Evolutionary conservation across 2,888 invertebrate genomes (phyloP), one percentile per base, ranked within the genome.

Genomic region (Ennomos quercinarius): DNA sequence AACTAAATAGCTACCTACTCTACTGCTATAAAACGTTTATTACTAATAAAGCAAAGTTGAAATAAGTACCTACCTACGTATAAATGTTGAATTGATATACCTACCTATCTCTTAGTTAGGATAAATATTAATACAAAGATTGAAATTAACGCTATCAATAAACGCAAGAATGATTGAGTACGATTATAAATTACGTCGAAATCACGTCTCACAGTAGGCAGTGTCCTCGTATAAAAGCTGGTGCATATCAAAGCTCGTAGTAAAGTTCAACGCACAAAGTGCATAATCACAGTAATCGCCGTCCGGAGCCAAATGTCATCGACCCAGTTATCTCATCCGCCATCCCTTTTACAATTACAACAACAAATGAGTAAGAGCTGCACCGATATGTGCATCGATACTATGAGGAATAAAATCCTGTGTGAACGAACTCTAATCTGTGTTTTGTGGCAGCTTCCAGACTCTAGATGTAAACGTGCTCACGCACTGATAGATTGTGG

Each of bases 341-440:
- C 90, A 91, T 91, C 92, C 91, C 91, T 91, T 90, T 89, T 89
- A 90, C 90, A 91, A 91, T 91, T 88, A 91, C 88, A 90, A 91
- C 91, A 91, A 92, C 92, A 90, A 91, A 91, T 91, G 91, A 91
- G 90, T 91, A 91, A 91, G 89, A 87, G 86, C 81, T 86, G 87
- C 86, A 87, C 78, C 87, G 89, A 91, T 91, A 91, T 85, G 86
- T 80, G 83, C 88, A 88, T 87, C 88, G 87, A 90, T 91, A 91
- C 85, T 75, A 80, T 35, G 85, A 86, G 89, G 87, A 90, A 91
- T 91, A 91, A 91, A 92, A 91, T 92, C 91, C 91, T 91, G 92
- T 91, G 92, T 91, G 91, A 92, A 92, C 82, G 92, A 91, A 90
- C 92, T 91, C 90, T 91, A 92, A 92, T 92, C 92, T 91, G 71